Evolutionary conservation across 1,140 invertebrate species (phyloP), one percentile per base, ranked within the genome.

Genomic region (Drosophila tropicalis): DNA sequence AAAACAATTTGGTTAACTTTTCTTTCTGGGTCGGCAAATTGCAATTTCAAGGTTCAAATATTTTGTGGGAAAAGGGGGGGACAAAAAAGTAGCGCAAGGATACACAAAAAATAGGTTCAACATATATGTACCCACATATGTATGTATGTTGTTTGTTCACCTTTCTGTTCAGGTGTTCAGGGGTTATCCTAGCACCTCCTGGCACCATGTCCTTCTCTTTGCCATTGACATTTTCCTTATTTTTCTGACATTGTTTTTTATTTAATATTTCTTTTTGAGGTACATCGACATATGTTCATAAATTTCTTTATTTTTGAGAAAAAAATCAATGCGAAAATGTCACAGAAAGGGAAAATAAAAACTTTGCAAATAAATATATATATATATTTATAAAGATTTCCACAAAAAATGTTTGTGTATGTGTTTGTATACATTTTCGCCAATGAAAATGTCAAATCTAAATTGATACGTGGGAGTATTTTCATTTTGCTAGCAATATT

Each of bases 251-350:
- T 36, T 36, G 34, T 36, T 36, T 47, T 47, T 47, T 47, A 17
- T 51, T 47, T 47, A 15, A 47, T 47, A 47, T 47, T 51, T 19
- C 17, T 47, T 47, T 19, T 47, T 47, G 17, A 47, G 44, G 44
- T 47, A 19, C 19, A 47, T 47, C 19, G 44, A 51, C 44, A 22
- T 51, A 51, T 19, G 36, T 39, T 10, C 9, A 36, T 36, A n/a
- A 12, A 2, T 60, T 60, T 5, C 12, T 40, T 40, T 19, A 39
- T 36, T 47, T 56, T 58, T 34, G 32, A 66, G 67, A 62, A 32
- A 25, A 29, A 67, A 67, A 75, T 75, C 56, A 61, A 40, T 36
- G 29, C 36, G 13, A 39, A 17, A 64, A 51, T 22, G 44, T 61
- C 22, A 47, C 22, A 39, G 57, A 57, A 62, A 10, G 12, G 17